These are phyloP conservation scores for Tragopan temminckii DNA, from an alignment of 2,797 vertebrate genomes.

Conservation along the genomic window DNA sequence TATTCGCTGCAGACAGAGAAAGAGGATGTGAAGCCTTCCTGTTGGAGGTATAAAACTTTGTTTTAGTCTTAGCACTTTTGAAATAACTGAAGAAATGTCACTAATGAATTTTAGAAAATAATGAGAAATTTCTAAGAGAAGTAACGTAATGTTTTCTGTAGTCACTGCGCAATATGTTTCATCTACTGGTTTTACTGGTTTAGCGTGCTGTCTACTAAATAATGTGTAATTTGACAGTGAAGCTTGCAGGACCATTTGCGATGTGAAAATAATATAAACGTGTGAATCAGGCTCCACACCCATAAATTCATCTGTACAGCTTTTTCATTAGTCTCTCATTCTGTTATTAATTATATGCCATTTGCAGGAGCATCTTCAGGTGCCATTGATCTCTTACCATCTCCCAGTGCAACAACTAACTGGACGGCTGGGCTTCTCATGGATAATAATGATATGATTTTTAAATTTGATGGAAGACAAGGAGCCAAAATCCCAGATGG, in stretches of 20 bases:
- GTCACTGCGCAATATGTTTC: neutral
- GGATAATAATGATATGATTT: conserved; percentile 92
- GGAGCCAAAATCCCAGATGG: conserved; percentile 95
- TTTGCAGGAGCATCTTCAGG: conserved; percentile 92
- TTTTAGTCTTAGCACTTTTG: neutral
- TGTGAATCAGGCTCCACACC: neutral
- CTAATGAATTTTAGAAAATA: neutral
- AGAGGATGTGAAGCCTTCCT: neutral
- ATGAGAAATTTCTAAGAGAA: neutral
- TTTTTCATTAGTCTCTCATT: conserved; percentile 10
- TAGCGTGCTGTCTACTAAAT: neutral
- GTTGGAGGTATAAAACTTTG: neutral
- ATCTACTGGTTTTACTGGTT: neutral
- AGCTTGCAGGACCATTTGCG: neutral
- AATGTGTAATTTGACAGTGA: neutral
- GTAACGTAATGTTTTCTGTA: neutral
- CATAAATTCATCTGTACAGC: neutral
- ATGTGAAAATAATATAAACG: neutral
- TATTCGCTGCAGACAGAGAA: neutral
- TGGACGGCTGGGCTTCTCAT: conserved; percentile 93
- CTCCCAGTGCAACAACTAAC: conserved; percentile 88
- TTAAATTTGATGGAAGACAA: conserved; percentile 94
- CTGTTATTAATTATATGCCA: neutral
- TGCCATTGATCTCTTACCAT: conserved; percentile 94
- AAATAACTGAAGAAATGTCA: neutral